Base-by-base conservation (phyloP, 2,113 vertebrate species). In the Scolopax mira region DNA sequence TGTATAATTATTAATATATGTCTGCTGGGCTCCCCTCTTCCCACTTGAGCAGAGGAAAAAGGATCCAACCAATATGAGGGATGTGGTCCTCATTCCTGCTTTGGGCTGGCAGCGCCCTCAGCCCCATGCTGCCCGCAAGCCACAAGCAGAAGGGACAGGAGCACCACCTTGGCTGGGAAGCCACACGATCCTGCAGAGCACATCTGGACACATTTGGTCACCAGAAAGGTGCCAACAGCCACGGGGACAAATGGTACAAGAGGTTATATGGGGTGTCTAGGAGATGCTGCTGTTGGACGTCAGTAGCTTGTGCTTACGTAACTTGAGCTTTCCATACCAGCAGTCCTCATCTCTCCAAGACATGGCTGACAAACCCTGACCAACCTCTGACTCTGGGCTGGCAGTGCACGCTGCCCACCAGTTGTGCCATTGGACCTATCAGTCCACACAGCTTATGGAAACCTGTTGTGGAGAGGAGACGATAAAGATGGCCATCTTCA, bases 191-290 rank as follows among this genome's bases (percentile, higher is more conserved):
- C 21, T 19, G 28, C 27, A 70, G 31, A 85, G 39, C 17, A 33
- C 37, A 46, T 51, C 24, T 39, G 51, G 44, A n/a, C n/a, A 48
- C 28, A 54, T 44, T 6, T 72, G 18, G 35, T 42, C 71, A 41
- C 25, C 27, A 69, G 33, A 33, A 73, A 48, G 10, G 22, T 69
- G 66, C 58, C 39, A 10, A 18, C 31, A 58, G 39, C 44, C 17
- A 42, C 1, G 0, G 14, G 23, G 17, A 6, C 10, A 77, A 42
- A 66, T 0, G 3, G 10, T 51, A 61, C 9, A 51, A 23, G 18
- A 17, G 2, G 7, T 80, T 42, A n/a, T 18, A 41, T 11, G 22
- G 11, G 9, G 22, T 55, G 13, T 30, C 61, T 49, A 30, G 44
- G 35, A 62, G 11, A 52, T 4, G 21, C 41, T 75, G 51, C 35